phyloP scores from a whole-genome alignment of 1,140 invertebrate genomes.

The Neoseiulus cucumeris region DNA sequence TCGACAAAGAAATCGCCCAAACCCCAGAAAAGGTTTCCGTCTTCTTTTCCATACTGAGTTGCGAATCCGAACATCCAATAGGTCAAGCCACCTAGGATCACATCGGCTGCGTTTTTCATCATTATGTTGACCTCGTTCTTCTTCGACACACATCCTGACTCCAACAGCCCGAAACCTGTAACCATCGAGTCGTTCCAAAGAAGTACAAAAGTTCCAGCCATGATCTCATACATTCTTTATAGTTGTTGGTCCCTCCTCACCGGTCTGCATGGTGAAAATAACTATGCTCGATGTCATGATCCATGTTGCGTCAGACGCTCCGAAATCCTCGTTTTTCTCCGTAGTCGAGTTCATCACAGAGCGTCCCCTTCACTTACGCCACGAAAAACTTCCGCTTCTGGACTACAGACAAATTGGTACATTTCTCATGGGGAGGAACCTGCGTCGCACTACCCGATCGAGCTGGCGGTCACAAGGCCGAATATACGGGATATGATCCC shows the following conservation, averaged over 20 bases:
- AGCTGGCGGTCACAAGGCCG: too few relatives aligned
- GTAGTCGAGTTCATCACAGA: neutral
- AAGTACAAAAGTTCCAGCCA: too few relatives aligned
- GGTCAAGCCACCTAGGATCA: slow-evolving; percentile 70
- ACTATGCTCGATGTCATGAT: slow-evolving; percentile 78
- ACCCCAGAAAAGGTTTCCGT: slow-evolving; percentile 45
- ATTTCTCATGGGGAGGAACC: too few relatives aligned
- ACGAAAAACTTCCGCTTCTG: too few relatives aligned
- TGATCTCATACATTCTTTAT: too few relatives aligned
- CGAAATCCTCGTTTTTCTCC: neutral
- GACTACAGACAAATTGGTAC: too few relatives aligned
- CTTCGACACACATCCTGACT: slow-evolving; percentile 70
- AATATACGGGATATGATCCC: too few relatives aligned
- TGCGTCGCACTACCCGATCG: too few relatives aligned
- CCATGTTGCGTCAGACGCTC: slow-evolving; percentile 55
- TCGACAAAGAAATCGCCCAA: slow-evolving; percentile 32
- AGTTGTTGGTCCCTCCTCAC: too few relatives aligned
- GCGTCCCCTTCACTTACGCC: too few relatives aligned
- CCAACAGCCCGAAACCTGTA: slow-evolving; percentile 64
- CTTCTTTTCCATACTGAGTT: slow-evolving; percentile 57
- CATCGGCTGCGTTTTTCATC: slow-evolving; percentile 86
- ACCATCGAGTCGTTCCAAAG: too few relatives aligned
- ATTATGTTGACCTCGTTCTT: slow-evolving; percentile 94
- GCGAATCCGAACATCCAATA: slow-evolving; percentile 90
- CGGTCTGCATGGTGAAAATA: slow-evolving; percentile 91